Percentiles rank a stretch among this genome's conserved stretches.
Conservation (phyloP, 1,140 invertebrate genomes). For the Scaptomyza hsui region DNA sequence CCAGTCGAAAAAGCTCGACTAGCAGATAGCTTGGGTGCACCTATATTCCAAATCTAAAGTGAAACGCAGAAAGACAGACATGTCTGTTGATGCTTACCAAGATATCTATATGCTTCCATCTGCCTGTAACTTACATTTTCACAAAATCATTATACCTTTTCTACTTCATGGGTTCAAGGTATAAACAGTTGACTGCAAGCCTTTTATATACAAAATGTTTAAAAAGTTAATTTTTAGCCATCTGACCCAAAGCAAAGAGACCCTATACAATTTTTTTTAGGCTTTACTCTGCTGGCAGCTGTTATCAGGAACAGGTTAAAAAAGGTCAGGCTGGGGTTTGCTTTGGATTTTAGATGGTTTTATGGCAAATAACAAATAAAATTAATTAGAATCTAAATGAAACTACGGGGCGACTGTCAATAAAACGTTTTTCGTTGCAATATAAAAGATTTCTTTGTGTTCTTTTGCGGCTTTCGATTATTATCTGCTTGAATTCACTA, state of each 20-base stretch:
- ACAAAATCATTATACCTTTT: no score
- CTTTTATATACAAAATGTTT: conserved; percentile 12
- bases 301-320: conserved; percentile 12
- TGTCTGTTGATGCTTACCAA: no score
- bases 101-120: no score
- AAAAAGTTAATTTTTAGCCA: conserved; percentile 16
- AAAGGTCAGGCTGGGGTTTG: conserved; percentile 18
- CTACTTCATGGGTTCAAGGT: no score
- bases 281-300: conserved; percentile 12
- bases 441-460: conserved; percentile 4
- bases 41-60: no score
- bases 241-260: conserved; percentile 8
- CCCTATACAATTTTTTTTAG: conserved; percentile 6
- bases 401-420: conserved; percentile 32
- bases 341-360: conserved; percentile 4
- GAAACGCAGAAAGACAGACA: no score
- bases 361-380: conserved; percentile 36
- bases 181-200: conserved; percentile 5
- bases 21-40: no score
- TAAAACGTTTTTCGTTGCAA: conserved; percentile 14
- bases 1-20: no score
- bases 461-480: neutral
- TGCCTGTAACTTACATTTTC: no score
- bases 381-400: conserved; percentile 44
- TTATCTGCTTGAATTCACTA: neutral